Evolutionary conservation across 2,113 vertebrate species (phyloP).

Genomic region (Meleagris gallopavo): DNA sequence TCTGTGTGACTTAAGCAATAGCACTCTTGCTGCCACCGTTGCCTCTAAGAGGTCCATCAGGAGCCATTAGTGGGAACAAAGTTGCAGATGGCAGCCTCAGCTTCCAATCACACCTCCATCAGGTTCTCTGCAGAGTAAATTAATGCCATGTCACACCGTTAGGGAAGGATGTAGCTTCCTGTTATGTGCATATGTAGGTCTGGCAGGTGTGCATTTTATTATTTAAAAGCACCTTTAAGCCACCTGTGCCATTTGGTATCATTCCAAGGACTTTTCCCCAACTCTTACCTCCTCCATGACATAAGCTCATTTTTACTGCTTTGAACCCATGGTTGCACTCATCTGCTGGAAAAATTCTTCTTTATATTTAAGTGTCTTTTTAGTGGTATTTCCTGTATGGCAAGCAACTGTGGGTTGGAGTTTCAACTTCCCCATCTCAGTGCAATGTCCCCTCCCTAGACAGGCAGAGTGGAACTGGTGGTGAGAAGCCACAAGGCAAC

Average conservation of each 20-base stretch:
- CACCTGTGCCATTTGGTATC: background rate
- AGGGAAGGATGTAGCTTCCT: background rate
- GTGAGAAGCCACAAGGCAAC: background rate
- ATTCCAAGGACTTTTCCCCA: background rate
- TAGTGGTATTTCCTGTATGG: background rate
- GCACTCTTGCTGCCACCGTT: rapidly evolving
- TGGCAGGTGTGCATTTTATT: background rate
- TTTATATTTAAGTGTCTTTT: background rate
- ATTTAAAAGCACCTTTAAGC: background rate
- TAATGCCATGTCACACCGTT: rapidly evolving
- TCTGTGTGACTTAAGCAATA: background rate
- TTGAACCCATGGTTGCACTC: background rate
- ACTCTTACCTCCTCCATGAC: background rate
- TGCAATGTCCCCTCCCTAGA: background rate
- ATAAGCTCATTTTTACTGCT: background rate
- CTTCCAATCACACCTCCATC: background rate
- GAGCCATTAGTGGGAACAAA: background rate
- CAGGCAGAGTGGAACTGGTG: background rate
- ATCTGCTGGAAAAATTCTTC: background rate
- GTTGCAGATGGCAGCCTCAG: background rate
- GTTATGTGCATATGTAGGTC: rapidly evolving
- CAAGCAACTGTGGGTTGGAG: background rate
- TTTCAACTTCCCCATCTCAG: background rate
- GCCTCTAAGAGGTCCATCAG: rapidly evolving
- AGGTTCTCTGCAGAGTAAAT: background rate